Evolutionary conservation across 2,797 vertebrate species (phyloP).

Genomic region (Carapus acus): DNA sequence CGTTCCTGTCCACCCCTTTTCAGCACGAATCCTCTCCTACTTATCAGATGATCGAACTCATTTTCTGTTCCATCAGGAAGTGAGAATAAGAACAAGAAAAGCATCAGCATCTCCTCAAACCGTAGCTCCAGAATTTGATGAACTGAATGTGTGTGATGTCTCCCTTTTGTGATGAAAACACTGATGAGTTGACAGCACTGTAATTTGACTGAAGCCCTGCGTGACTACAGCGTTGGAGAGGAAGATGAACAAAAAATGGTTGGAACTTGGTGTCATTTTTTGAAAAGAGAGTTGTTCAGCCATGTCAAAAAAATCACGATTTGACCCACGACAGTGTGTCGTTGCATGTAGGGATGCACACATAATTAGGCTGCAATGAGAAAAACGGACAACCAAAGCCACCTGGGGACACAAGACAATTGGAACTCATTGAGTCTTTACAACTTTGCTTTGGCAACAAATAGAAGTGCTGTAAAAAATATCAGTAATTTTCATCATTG

Average conservation of each 20-base stretch:
- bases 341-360: slow-evolving; percentile 24
- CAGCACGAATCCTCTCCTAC: background rate
- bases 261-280: slow-evolving; percentile 32
- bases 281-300: slow-evolving; percentile 9
- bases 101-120: slow-evolving; percentile 16
- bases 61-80: slow-evolving; percentile 1
- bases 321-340: slow-evolving; percentile 8
- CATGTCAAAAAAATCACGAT: slow-evolving; percentile 27
- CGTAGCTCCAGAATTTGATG: slow-evolving; percentile 27
- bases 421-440: too few species aligned
- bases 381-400: background rate
- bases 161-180: slow-evolving; percentile 43
- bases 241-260: slow-evolving; percentile 16
- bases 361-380: background rate
- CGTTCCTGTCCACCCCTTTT: background rate
- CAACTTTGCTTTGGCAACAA: too few species aligned
- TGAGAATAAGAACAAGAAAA: slow-evolving; percentile 25
- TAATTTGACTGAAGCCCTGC: slow-evolving; percentile 25
- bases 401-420: too few species aligned
- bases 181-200: slow-evolving; percentile 32
- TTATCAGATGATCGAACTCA: background rate
- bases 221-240: slow-evolving; percentile 11
- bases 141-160: slow-evolving; percentile 4
- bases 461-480: too few species aligned
- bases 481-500: too few species aligned